A percentile compares a stretch with the other conserved stretches of the same genome.
Evolutionary conservation across 2,888 invertebrate species (phyloP).

Genomic region (Diplazon laetatorius): DNA sequence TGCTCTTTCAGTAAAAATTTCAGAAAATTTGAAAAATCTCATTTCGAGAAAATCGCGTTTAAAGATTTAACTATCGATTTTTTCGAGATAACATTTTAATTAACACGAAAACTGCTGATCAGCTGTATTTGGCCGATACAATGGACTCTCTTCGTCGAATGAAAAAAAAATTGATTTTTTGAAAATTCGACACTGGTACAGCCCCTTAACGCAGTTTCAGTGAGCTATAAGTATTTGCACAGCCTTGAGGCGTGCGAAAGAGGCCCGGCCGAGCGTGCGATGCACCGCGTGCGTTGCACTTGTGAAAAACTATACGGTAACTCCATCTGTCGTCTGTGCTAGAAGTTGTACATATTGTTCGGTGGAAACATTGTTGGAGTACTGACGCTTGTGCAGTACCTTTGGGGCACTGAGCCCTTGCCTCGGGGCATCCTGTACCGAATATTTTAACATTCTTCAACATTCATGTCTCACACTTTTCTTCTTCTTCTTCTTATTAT

Average conservation of each 20-base stretch:
- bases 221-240: conserved; percentile 49
- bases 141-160: conserved; percentile 25
- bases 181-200: too few species aligned
- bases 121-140: conserved; percentile 17
- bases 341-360: conserved; percentile 12
- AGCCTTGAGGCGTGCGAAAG: conserved; percentile 68
- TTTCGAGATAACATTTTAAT: conserved; percentile 13
- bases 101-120: conserved; percentile 19
- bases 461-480: conserved; percentile 20
- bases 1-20: too few species aligned
- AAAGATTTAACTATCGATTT: not conserved
- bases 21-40: conserved; percentile 17
- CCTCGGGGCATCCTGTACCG: not conserved
- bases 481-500: too few species aligned
- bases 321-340: not conserved
- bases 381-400: conserved; percentile 11
- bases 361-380: not conserved
- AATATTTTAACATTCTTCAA: conserved; percentile 35
- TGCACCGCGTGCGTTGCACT: conserved; percentile 56
- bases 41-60: conserved; percentile 13
- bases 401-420: not conserved
- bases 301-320: conserved; percentile 37
- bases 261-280: conserved; percentile 64
- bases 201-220: too few species aligned
- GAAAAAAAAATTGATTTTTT: too few species aligned